These are phyloP conservation scores for Pterophyllum scalare DNA, from an alignment of 2,113 vertebrate species.

Conservation along the genomic window DNA sequence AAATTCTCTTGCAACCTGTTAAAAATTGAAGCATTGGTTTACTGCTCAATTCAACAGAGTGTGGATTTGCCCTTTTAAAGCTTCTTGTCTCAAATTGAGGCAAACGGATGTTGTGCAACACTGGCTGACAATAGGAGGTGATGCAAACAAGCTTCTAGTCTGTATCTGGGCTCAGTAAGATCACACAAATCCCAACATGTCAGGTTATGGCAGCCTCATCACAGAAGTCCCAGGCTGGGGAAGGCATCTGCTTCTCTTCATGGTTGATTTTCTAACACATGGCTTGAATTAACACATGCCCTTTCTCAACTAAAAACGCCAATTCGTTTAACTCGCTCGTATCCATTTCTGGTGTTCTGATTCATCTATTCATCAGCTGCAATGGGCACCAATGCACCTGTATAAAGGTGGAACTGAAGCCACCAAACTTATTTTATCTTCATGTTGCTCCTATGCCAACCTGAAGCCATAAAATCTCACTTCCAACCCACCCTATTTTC, in stretches of 20 bases:
- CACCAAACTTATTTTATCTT: slow-evolving; percentile 13
- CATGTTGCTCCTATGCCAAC: slow-evolving; percentile 36
- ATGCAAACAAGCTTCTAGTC: background rate
- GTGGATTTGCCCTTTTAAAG: slow-evolving; percentile 7
- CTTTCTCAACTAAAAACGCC: slow-evolving; percentile 6
- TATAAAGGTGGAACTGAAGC: slow-evolving; percentile 5
- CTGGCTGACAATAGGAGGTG: slow-evolving; percentile 11
- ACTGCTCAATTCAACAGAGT: background rate
- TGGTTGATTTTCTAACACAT: slow-evolving; percentile 14
- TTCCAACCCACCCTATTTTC: slow-evolving; percentile 70
- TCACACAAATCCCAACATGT: slow-evolving; percentile 18
- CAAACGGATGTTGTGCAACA: background rate
- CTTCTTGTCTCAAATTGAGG: background rate
- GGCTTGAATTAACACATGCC: slow-evolving; percentile 16
- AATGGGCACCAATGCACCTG: background rate
- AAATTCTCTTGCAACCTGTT: background rate
- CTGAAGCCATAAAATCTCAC: slow-evolving; percentile 60
- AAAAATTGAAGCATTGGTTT: background rate
- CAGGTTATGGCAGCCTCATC: background rate
- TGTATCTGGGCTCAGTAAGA: slow-evolving; percentile 25
- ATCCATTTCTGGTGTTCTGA: background rate
- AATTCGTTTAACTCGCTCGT: background rate
- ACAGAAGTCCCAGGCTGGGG: background rate
- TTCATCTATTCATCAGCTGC: background rate
- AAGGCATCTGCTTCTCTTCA: background rate